Conservation (phyloP, 2,797 vertebrate species). For the Gymnothorax javanicus region DNA sequence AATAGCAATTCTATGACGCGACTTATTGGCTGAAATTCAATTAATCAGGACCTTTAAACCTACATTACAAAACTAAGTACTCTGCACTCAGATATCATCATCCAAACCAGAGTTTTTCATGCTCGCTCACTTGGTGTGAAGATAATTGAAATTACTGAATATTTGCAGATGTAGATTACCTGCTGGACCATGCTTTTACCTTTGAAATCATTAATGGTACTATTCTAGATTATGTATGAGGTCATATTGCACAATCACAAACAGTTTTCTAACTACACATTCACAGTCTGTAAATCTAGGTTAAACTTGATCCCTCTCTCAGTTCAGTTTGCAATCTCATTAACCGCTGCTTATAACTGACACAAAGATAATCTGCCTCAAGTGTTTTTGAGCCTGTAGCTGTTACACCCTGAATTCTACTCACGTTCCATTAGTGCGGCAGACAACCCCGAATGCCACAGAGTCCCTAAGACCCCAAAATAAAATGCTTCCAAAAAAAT, state of each 20-base stretch:
- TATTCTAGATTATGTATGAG: background rate
- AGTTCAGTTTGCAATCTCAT: background rate
- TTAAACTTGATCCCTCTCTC: background rate
- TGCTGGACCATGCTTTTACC: background rate
- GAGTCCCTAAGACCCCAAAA: too few relatives aligned
- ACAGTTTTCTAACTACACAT: background rate
- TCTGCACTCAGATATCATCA: background rate
- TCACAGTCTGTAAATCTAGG: background rate
- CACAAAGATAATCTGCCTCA: conserved; percentile 19
- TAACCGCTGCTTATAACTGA: background rate
- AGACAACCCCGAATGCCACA: too few relatives aligned
- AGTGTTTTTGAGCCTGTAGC: background rate
- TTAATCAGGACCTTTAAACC: background rate
- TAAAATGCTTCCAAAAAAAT: too few relatives aligned
- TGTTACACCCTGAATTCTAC: too few relatives aligned
- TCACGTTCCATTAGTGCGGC: too few relatives aligned
- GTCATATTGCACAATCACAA: background rate
- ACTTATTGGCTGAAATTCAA: background rate
- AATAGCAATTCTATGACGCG: background rate
- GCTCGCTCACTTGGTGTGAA: background rate
- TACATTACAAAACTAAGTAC: background rate
- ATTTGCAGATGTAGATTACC: background rate
- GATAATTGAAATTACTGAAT: background rate
- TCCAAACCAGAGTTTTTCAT: background rate
- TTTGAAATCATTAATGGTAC: background rate